Evolutionary conservation across 2,113 vertebrate species (phyloP).

Genomic region (Sturnira hondurensis): DNA sequence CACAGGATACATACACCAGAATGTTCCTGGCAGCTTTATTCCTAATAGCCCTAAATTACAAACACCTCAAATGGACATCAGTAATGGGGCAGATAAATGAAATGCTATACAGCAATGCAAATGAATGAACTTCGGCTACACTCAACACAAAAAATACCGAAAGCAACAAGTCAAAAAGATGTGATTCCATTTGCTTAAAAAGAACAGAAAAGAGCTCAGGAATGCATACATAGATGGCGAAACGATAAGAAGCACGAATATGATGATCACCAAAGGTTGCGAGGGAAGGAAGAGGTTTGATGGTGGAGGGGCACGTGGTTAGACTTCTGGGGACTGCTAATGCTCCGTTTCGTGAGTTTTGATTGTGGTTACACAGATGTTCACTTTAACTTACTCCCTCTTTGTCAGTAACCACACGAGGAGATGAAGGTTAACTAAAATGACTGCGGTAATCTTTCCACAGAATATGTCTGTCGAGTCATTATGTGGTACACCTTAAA

Average conservation of each 20-base stretch:
- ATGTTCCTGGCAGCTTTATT: not conserved
- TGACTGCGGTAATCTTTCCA: not conserved
- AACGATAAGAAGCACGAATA: not conserved
- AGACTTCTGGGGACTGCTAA: not conserved
- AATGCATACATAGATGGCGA: not conserved
- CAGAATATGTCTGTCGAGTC: not conserved
- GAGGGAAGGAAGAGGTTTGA: not conserved
- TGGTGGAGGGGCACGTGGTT: not conserved
- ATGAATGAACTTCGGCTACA: not conserved
- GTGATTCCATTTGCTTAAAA: not conserved
- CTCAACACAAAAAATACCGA: not conserved
- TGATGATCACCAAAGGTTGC: not conserved
- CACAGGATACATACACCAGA: not conserved
- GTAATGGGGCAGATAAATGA: not conserved
- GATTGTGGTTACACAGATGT: not conserved
- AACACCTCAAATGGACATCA: not conserved
- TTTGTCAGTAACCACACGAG: not conserved
- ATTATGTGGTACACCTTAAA: not conserved
- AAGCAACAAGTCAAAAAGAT: not conserved
- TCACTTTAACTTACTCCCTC: not conserved
- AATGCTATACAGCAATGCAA: not conserved
- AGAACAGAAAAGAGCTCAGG: not conserved
- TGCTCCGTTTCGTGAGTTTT: not conserved
- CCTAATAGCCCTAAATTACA: not conserved
- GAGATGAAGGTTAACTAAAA: not conserved